Evolutionary conservation across 2,113 vertebrate genomes (phyloP).

Genomic region (Amphiprion percula): DNA sequence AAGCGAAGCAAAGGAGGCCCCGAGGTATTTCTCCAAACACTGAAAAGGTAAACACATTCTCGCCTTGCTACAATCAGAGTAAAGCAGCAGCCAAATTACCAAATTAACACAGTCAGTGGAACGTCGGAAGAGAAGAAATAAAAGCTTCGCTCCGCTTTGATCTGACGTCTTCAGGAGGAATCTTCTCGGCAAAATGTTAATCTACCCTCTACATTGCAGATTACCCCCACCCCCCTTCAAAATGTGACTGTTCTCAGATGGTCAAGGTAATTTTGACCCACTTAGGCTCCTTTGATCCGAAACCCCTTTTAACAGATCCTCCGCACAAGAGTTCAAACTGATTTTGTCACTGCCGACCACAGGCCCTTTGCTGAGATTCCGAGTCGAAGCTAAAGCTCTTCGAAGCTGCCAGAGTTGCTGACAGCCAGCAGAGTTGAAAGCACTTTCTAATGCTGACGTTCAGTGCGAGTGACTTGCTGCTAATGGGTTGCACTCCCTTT

Average conservation of each 20-base stretch:
- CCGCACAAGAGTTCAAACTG: slow-evolving; percentile 74
- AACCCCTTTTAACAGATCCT: slow-evolving; percentile 80
- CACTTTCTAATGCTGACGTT: slow-evolving; percentile 80
- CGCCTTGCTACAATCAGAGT: slow-evolving; percentile 28
- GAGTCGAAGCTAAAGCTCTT: slow-evolving; percentile 73
- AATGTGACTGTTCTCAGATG: slow-evolving; percentile 82
- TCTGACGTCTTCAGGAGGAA: slow-evolving; percentile 77
- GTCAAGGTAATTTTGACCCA: slow-evolving; percentile 86
- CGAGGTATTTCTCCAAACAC: slow-evolving; percentile 48
- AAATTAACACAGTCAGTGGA: slow-evolving; percentile 69
- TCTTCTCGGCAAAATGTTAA: slow-evolving; percentile 80
- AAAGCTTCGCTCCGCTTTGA: slow-evolving; percentile 79
- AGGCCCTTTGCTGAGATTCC: slow-evolving; percentile 69
- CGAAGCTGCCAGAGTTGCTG: slow-evolving; percentile 77
- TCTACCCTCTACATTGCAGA: slow-evolving; percentile 82
- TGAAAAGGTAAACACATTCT: slow-evolving; percentile 63
- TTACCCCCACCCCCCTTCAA: slow-evolving; percentile 70
- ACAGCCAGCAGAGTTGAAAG: slow-evolving; percentile 83
- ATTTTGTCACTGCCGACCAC: slow-evolving; percentile 79
- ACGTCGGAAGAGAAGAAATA: slow-evolving; percentile 60
- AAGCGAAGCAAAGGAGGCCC: slow-evolving; percentile 35
- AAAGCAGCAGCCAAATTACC: slow-evolving; percentile 64
- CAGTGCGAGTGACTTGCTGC: slow-evolving; percentile 76
- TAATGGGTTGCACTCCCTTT: slow-evolving; percentile 75
- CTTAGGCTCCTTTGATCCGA: slow-evolving; percentile 84